Percentiles rank a stretch among this genome's conserved stretches.
These are phyloP conservation scores for Caloenas nicobarica DNA, from an alignment of 2,113 vertebrate species.

Conservation along the genomic window DNA sequence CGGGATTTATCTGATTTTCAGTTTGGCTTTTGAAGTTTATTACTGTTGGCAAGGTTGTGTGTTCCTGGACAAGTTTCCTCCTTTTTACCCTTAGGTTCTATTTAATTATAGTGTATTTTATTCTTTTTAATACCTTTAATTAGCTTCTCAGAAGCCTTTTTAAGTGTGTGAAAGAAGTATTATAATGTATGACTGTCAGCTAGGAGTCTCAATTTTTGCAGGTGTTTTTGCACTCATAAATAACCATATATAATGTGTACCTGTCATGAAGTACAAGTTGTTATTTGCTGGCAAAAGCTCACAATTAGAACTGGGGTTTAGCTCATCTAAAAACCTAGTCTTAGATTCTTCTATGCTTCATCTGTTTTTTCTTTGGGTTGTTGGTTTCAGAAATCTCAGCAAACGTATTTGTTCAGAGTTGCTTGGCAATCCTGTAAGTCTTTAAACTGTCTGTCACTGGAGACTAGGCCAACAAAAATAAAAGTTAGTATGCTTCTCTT, in stretches of 20 bases:
- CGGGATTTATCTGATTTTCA: not conserved
- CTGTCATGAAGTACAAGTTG: not conserved
- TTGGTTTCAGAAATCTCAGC: not conserved
- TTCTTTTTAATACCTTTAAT: constrained; percentile 30
- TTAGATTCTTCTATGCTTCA: not conserved
- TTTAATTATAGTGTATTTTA: constrained; percentile 4
- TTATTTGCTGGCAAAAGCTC: not conserved
- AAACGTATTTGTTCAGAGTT: not conserved
- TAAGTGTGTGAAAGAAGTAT: not conserved
- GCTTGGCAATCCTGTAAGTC: not conserved
- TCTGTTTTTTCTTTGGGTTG: not conserved
- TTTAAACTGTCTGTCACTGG: not conserved
- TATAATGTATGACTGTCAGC: not conserved
- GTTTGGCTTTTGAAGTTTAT: constrained; percentile 30
- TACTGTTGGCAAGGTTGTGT: not conserved
- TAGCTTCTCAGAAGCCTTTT: constrained; percentile 17
- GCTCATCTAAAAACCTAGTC: not conserved
- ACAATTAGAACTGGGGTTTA: not conserved
- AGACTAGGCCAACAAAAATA: not conserved
- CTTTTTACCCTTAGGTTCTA: constrained; percentile 9
- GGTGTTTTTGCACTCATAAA: constrained; percentile 1
- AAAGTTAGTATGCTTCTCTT: not conserved
- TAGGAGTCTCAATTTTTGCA: not conserved
- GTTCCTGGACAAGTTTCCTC: not conserved
- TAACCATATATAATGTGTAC: not conserved